These are phyloP conservation scores for Montipora capitata DNA, from an alignment of 92 coral and sea anemone genomes.

Conservation along the genomic window DNA sequence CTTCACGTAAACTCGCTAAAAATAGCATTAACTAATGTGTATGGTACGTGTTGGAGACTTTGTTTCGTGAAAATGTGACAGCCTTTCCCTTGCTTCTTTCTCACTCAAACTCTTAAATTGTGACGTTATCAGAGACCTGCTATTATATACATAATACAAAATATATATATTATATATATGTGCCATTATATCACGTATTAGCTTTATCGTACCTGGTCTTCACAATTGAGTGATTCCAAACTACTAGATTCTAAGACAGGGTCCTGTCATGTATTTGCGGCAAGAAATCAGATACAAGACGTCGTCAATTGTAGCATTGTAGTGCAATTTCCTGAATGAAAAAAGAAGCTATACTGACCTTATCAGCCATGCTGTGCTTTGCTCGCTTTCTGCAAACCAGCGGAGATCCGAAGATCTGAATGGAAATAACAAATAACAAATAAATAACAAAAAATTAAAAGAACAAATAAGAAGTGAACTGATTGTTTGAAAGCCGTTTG, in stretches of 20 bases:
- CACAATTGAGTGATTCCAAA: constrained; percentile 24
- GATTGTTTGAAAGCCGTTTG: constrained; percentile 20
- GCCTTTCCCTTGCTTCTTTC: constrained; percentile 1
- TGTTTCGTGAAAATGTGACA: constrained; percentile 2
- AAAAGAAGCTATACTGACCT: constrained; percentile 14
- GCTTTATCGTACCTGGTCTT: constrained; percentile 23
- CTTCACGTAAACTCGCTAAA: constrained; percentile 3
- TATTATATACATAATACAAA: background rate
- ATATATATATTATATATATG: background rate
- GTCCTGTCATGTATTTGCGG: constrained; percentile 24
- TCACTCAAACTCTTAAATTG: constrained; percentile 10
- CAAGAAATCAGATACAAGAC: constrained; percentile 17
- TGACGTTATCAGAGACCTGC: constrained; percentile 22
- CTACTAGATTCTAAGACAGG: no score
- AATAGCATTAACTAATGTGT: background rate
- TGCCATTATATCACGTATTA: constrained; percentile 6
- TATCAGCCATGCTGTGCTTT: constrained; percentile 18
- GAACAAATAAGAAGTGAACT: constrained; percentile 16
- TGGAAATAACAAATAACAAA: constrained; percentile 5
- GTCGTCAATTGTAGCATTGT: constrained; percentile 9
- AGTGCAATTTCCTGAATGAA: constrained; percentile 16
- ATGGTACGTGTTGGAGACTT: background rate
- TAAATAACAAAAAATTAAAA: background rate
- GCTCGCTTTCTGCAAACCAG: constrained; percentile 16
- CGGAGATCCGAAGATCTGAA: constrained; percentile 20